Base-by-base conservation (phyloP, 2,797 vertebrate genomes). In the Parambassis ranga region DNA sequence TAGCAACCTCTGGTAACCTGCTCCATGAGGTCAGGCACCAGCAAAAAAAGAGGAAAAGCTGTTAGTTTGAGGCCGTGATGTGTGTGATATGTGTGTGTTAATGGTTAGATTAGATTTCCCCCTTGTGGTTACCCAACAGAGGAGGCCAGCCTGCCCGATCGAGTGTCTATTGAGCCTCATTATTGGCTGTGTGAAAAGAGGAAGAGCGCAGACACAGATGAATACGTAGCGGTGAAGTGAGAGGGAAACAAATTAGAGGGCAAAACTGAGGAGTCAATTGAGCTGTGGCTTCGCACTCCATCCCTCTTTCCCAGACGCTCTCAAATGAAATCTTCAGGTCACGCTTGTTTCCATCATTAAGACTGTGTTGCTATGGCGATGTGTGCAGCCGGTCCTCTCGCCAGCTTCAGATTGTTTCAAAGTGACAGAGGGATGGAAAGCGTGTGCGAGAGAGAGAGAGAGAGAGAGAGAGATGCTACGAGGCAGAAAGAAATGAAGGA, bases 311-410 rank as follows among this genome's bases (percentile, higher is more conserved):
- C 75, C 65, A 71, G 75, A 78, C 70, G 43, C 80, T 81, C 79
- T 85, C 76, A 51, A 80, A 87, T 61, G 67, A 69, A 87, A 85
- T 90, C 86, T 83, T 85, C 75, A 79, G 85, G 86, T 85, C 87
- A 84, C 46, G 82, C 89, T 85, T 83, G 87, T 89, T 88, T 82
- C 82, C 81, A 83, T 87, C 86, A 85, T 91, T 90, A 90, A 81
- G 82, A 84, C 79, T 70, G 79, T 47, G 87, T 89, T 92, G 87
- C 86, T 75, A 92, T 91, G 85, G 83, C 51, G 31, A 89, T 72
- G 63, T 59, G 74, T 74, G 78, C 80, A 83, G 80, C 78, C 53
- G 51, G 74, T 70, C 81, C 72, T 87, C 80, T 84, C 31, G 4
- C 76, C 62, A 13, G 72, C 74, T 56, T 84, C 65, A 49, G 67